These are phyloP conservation scores for Leptinotarsa undecemlineata DNA, from an alignment of 1,140 invertebrate genomes.

Conservation along the genomic window DNA sequence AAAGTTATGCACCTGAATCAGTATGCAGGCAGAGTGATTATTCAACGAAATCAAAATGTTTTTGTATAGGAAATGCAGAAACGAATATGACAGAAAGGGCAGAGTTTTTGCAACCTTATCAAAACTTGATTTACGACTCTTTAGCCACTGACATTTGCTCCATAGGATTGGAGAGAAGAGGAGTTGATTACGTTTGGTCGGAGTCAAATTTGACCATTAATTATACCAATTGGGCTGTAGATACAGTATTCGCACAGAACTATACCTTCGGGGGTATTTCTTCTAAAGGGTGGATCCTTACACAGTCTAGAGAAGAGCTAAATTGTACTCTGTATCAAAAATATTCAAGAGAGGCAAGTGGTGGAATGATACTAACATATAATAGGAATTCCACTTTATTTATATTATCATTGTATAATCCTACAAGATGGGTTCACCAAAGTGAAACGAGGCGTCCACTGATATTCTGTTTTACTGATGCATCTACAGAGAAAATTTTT, in stretches of 20 bases:
- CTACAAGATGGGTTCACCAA: slow-evolving; percentile 19
- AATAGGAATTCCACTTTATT: slow-evolving; percentile 2
- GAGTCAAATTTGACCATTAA: slow-evolving; percentile 20
- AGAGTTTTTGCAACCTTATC: slow-evolving; percentile 32
- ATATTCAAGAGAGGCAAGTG: not conserved
- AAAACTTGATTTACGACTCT: slow-evolving; percentile 30
- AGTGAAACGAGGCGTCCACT: slow-evolving; percentile 20
- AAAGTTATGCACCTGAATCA: not conserved
- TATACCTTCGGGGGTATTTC: slow-evolving; percentile 26
- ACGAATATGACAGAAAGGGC: not conserved
- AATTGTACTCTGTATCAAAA: slow-evolving; percentile 26
- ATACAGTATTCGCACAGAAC: slow-evolving; percentile 12
- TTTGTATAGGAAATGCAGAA: slow-evolving; percentile 26
- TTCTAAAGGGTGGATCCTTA: slow-evolving; percentile 32
- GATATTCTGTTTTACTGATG: slow-evolving; percentile 37
- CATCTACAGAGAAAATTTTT: slow-evolving; percentile 13
- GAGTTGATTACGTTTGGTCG: slow-evolving; percentile 22
- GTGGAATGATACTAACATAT: slow-evolving; percentile 11
- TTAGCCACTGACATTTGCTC: slow-evolving; percentile 17
- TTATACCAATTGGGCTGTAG: slow-evolving; percentile 34
- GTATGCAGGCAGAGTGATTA: slow-evolving; percentile 32
- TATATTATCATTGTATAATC: slow-evolving; percentile 25
- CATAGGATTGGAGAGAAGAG: slow-evolving; percentile 29
- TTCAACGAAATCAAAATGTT: slow-evolving; percentile 29
- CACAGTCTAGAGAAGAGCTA: not conserved